A percentile compares a stretch with the other conserved stretches of the same genome.
Evolutionary conservation across 2,797 vertebrate genomes (phyloP).

Genomic region (Numenius phaeopus): DNA sequence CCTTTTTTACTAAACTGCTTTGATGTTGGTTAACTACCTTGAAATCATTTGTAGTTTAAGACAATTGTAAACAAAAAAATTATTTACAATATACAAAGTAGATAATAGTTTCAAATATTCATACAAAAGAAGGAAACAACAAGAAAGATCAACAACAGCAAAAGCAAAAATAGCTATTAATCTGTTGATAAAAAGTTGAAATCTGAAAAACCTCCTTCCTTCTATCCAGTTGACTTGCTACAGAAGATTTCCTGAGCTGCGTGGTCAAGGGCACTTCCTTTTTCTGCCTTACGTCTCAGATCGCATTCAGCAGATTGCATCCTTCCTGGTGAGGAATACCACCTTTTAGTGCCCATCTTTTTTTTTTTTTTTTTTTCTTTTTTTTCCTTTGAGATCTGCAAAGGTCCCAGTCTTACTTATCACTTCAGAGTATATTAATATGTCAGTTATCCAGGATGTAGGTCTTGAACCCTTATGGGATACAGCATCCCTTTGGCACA

Average conservation of each 20-base stretch:
- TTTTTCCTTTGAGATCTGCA: not conserved
- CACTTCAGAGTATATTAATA: not conserved
- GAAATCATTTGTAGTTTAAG: not conserved
- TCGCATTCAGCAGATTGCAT: not conserved
- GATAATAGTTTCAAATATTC: not conserved
- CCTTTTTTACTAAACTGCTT: not conserved
- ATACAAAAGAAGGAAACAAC: not conserved
- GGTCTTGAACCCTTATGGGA: not conserved
- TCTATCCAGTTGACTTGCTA: not conserved
- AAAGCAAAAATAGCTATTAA: not conserved
- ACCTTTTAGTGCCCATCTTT: not conserved
- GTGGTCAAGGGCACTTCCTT: not conserved
- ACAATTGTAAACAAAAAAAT: not conserved
- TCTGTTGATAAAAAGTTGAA: not conserved
- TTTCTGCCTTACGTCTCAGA: not conserved
- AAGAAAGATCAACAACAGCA: not conserved
- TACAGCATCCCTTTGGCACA: not conserved
- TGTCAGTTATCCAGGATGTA: not conserved
- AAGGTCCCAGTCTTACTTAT: not conserved
- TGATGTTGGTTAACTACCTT: not conserved
- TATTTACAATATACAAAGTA: not conserved
- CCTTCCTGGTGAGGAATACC: not conserved
- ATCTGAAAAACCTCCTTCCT: not conserved
- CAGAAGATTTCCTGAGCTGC: not conserved
- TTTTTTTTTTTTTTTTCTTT: accelerated